phyloP scores from a whole-genome alignment of 2,797 vertebrate genomes.

The Aratinga solstitialis region DNA sequence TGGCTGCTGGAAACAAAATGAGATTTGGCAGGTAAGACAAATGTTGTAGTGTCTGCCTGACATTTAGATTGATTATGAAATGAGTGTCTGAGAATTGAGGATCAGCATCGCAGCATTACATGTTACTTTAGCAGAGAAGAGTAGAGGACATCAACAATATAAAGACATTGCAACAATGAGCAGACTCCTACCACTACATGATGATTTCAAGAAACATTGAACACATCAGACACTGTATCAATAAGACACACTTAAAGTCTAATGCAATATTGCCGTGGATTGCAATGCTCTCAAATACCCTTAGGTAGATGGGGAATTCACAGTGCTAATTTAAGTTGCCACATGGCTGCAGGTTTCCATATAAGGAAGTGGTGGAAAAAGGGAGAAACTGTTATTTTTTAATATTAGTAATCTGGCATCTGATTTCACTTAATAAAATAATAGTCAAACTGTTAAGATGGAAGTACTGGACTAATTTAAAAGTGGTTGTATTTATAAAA shows the following conservation, averaged over 20 bases:
- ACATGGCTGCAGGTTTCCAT: fast-evolving
- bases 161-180: background rate
- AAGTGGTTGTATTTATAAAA: background rate
- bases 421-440: background rate
- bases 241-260: background rate
- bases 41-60: background rate
- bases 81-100: background rate
- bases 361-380: background rate
- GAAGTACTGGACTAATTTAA: background rate
- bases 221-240: background rate
- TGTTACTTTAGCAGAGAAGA: background rate
- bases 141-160: background rate
- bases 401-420: background rate
- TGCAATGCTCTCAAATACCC: background rate
- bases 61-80: background rate
- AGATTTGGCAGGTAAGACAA: background rate
- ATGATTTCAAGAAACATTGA: background rate
- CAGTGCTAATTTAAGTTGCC: fast-evolving
- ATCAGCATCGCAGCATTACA: background rate
- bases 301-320: background rate
- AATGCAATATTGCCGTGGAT: fast-evolving
- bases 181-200: fast-evolving
- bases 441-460: background rate
- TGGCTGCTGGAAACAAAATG: background rate
- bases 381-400: background rate